Evolutionary conservation across 64 coral and sea anemone genomes (phyloP), one percentile per base, ranked within the genome.

Genomic region (Stichodactyla mertensii): DNA sequence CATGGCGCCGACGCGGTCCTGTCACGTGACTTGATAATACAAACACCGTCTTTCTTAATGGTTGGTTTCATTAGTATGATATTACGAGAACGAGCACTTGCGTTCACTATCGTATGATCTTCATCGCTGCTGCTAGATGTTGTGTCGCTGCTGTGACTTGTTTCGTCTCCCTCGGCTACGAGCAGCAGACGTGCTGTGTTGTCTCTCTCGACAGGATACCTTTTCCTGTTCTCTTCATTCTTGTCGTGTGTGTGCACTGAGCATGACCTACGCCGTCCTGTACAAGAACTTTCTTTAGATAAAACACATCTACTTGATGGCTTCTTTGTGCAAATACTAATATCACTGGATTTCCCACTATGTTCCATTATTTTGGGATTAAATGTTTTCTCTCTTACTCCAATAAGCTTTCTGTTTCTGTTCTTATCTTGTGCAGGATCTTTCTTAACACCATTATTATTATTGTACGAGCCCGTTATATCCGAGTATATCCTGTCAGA

Each of bases 1-100:
- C 78, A 52, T 81, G 78, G 78, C 36, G 53, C 12, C 13, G 78
- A 81, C 20, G 16, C 52, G 2, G 78, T 81, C 19, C 53, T 81
- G n/a, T 81, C 78, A 81, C 78, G 78, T 81, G 78, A 81, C 53
- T 81, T 81, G 4, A 16, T 19, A 45, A 45, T 45, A 12, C 51
- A 8, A 20, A 52, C 19, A 52, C 19, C 4, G 22, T 19, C 78
- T 19, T 4, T 81, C 11, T 52, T 51, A 5, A 6, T 18, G 69
- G n/a, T n/a, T 26, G 69, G 10, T 28, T 74, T 74, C 69, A 27
- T 74, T n/a, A 14, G 7, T 10, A 23, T 12, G 11, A 28, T 31
- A 12, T 27, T 74, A 10, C 27, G 69, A 74, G n/a, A 74, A 27
- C 23, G 69, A 11, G 53, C 14, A 52, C 6, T 19, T 45, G 6